Evolutionary conservation across 2,888 invertebrate genomes (phyloP).

Genomic region (Villa cingulata): DNA sequence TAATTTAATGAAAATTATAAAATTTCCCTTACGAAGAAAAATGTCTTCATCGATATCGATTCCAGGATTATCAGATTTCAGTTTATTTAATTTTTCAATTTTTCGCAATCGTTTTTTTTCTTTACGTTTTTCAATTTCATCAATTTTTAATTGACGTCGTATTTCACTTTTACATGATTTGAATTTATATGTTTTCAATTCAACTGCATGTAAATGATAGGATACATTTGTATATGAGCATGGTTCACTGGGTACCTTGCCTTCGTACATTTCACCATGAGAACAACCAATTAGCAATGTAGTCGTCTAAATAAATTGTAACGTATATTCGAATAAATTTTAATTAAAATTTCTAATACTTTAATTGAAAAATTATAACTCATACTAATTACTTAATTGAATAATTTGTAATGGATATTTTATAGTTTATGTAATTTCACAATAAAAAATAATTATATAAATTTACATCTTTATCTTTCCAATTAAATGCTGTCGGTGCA

Average conservation of each 20-base stretch:
- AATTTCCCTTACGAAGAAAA: conserved; percentile 41
- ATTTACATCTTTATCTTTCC: conserved; percentile 45
- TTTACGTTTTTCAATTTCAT: conserved; percentile 41
- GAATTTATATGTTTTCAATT: conserved; percentile 37
- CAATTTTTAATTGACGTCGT: conserved; percentile 43
- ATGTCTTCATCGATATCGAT: conserved; percentile 45
- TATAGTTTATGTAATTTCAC: too few relatives aligned
- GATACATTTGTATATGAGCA: conserved; percentile 37
- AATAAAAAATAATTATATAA: not conserved
- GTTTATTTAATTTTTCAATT: conserved; percentile 43
- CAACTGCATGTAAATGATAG: conserved; percentile 31
- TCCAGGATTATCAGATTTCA: conserved; percentile 44
- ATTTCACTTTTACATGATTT: conserved; percentile 47
- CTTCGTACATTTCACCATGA: conserved; percentile 42
- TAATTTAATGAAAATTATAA: not conserved
- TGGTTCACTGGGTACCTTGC: conserved; percentile 35
- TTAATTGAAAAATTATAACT: conserved; percentile 5
- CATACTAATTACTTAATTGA: too few relatives aligned
- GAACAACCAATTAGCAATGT: conserved; percentile 42
- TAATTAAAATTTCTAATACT: too few relatives aligned
- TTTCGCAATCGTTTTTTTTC: conserved; percentile 40
- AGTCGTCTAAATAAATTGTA: not conserved
- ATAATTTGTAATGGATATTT: too few relatives aligned
- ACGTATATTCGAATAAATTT: too few relatives aligned
- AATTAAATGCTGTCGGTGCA: conserved; percentile 49